Base-by-base conservation (phyloP, 2,888 invertebrate species). In the Busseola fusca region DNA sequence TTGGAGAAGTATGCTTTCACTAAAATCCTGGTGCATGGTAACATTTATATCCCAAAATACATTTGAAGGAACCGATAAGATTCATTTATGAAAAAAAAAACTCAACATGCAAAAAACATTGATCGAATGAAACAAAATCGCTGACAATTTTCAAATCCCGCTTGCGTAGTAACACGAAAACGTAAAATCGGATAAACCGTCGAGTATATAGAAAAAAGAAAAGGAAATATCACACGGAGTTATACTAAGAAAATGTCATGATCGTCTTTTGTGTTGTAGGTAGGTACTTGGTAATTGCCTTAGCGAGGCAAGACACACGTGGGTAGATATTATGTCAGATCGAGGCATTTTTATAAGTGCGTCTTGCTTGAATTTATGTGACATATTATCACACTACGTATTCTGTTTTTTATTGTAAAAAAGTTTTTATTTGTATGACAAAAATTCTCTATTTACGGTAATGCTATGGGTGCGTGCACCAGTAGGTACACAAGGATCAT, bases 201-300 rank as follows among this genome's bases (percentile, higher is more conserved):
- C 27, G 25, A 12, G 21, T 34, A 66, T 5, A n/a, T 14, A 25
- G 42, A 42, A 48, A 66, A 57, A 58, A 14, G n/a, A 25, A 65
- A 59, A 50, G 21, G 5, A 54, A 45, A 58, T 60, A 30, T 52
- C 16, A 30, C n/a, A 52, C 30, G 10, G 50, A 30, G 16, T 7
- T 48, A 16, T 27, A 37, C n/a, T 58, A 30, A 18, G 27, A 65
- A 69, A 67, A 70, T 60, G n/a, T 56, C 65, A 54, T 50, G 42
- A 56, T 66, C 66, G 69, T 65, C 71, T 82, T 75, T 82, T 82
- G 72, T 82, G 72, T 68, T 58, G 18, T 59, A 10, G 21, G 21
- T 21, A 42, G n/a, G 48, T n/a, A 42, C 66, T n/a, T n/a, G n/a
- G 42, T 82, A 70, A 74, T 77, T 74, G 25, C 62, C 27, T 62